Conservation (phyloP, 2,888 invertebrate genomes). For the Mesorhabditis belari region DNA sequence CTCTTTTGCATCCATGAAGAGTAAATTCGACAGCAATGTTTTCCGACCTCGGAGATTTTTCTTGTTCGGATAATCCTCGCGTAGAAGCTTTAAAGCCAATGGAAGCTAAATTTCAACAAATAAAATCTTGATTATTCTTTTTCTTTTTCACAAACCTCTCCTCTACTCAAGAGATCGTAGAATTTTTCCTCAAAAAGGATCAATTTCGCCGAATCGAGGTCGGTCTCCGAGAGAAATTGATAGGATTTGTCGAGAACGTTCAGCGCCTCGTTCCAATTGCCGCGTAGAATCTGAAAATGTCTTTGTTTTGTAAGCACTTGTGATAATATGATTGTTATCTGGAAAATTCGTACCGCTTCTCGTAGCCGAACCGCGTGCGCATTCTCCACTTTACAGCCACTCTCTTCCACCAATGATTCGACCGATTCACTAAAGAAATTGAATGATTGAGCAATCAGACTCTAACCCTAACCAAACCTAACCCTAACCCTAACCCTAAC, state of each 20-base stretch:
- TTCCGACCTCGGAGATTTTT: neutral
- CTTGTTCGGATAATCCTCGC: neutral
- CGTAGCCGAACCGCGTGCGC: conserved; percentile 28
- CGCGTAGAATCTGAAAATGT: neutral
- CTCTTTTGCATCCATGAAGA: neutral
- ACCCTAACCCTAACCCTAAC: too few species aligned
- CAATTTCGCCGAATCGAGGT: neutral
- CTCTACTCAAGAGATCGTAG: neutral
- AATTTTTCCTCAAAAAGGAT: neutral
- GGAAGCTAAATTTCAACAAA: neutral
- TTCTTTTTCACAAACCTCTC: too few species aligned
- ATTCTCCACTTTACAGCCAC: conserved; percentile 41
- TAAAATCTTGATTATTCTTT: too few species aligned
- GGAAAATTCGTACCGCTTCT: conserved; percentile 12
- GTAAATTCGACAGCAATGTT: neutral
- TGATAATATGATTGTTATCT: too few species aligned
- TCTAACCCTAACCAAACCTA: too few species aligned
- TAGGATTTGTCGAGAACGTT: neutral
- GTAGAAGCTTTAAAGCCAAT: neutral
- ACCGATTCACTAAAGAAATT: conserved; percentile 36
- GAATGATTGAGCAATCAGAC: too few species aligned
- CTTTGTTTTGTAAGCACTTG: neutral
- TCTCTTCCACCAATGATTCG: conserved; percentile 42
- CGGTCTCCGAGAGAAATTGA: neutral
- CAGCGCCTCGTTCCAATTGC: neutral